Conservation (phyloP, 1,140 invertebrate genomes). For the Drosophila pruinosa region DNA sequence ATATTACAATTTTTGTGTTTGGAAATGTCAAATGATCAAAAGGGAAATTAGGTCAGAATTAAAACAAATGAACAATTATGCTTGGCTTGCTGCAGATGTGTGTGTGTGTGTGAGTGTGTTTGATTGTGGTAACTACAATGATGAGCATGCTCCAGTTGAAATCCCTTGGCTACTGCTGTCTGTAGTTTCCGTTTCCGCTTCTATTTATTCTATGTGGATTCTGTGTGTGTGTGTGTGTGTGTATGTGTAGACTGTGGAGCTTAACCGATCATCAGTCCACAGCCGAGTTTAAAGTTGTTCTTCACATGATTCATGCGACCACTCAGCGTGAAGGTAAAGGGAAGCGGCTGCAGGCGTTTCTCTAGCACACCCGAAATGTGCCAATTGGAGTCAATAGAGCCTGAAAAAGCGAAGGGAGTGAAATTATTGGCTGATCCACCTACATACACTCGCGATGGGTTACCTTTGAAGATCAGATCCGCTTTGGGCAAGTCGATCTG, state of each 20-base stretch:
- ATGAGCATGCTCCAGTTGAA: conserved; percentile 6
- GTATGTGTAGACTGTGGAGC: conserved; percentile 14
- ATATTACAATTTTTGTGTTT: neutral
- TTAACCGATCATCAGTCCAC: conserved; percentile 94
- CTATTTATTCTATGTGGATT: neutral
- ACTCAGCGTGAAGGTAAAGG: conserved; percentile 96
- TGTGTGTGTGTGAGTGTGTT: conserved; percentile 16
- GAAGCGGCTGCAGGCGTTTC: conserved; percentile 95
- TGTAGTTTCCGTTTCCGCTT: neutral
- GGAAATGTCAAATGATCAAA: conserved; percentile 14
- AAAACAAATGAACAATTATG: conserved; percentile 41
- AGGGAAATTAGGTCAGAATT: conserved; percentile 5
- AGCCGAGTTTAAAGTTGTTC: conserved; percentile 93
- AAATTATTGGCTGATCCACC: no score
- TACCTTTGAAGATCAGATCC: conserved; percentile 96
- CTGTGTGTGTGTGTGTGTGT: conserved; percentile 20
- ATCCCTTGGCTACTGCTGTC: neutral
- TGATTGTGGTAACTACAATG: conserved; percentile 5
- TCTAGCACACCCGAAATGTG: conserved; percentile 96
- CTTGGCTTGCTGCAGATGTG: conserved; percentile 18
- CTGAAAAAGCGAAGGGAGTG: conserved; percentile 85
- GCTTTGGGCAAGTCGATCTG: conserved; percentile 98
- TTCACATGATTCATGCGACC: conserved; percentile 96
- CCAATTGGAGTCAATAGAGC: conserved; percentile 97
- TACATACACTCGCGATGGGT: neutral